These are phyloP conservation scores for Heliopora coerulea DNA, from an alignment of 92 coral and sea anemone species.

Conservation along the genomic window DNA sequence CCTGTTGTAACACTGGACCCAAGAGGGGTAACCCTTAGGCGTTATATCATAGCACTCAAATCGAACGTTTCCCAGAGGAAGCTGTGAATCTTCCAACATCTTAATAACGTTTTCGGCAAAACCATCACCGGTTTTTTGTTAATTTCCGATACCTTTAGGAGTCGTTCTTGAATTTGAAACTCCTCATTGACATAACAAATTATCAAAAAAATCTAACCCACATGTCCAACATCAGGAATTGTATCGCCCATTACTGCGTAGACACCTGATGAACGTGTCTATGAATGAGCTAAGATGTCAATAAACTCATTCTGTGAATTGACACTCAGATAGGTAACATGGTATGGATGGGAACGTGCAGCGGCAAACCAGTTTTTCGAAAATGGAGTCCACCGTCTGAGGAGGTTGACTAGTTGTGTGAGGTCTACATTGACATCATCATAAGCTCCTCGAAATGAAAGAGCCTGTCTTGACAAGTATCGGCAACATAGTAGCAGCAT, in stretches of 20 bases:
- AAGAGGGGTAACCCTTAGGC: too few species aligned
- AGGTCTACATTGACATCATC: constrained; percentile 15
- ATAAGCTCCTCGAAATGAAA: neutral
- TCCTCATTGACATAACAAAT: constrained; percentile 13
- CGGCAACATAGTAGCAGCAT: constrained; percentile 11
- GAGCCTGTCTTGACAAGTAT: neutral
- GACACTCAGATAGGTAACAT: neutral
- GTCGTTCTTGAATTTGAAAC: constrained; percentile 19
- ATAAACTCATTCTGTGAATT: constrained; percentile 18
- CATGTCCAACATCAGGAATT: constrained; percentile 11
- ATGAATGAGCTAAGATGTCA: neutral
- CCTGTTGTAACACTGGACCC: too few species aligned
- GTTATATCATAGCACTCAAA: neutral
- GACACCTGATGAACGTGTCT: neutral
- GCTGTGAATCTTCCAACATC: neutral
- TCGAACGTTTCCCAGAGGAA: neutral
- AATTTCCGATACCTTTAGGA: constrained; percentile 12
- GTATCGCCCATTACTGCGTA: constrained; percentile 24
- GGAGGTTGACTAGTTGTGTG: constrained; percentile 14
- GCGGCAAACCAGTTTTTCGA: neutral
- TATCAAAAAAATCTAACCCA: constrained; percentile 14
- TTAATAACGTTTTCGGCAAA: neutral
- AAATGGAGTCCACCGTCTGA: constrained; percentile 15
- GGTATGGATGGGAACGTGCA: constrained; percentile 4
- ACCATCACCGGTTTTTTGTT: constrained; percentile 1